A percentile compares a stretch with the other conserved stretches of the same genome.
These are phyloP conservation scores for Orchesella cincta DNA, from an alignment of 1,140 invertebrate species.

Conservation along the genomic window DNA sequence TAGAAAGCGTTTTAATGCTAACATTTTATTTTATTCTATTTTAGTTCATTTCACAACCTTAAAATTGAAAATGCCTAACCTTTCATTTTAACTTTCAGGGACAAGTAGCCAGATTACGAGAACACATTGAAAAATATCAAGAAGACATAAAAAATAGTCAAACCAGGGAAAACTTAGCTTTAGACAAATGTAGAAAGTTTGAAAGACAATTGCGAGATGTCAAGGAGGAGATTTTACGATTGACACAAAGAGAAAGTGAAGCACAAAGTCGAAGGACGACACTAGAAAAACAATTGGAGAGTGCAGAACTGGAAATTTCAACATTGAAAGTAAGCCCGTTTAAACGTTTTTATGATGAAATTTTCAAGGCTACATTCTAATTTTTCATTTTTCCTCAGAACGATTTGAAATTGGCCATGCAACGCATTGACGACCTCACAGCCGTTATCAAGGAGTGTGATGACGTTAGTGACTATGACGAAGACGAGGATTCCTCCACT, in stretches of 20 bases:
- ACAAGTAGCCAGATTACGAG: constrained; percentile 78
- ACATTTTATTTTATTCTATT: not conserved
- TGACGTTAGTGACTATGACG: constrained; percentile 57
- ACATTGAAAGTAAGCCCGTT: constrained; percentile 58
- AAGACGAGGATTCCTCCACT: constrained; percentile 59
- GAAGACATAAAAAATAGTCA: constrained; percentile 71
- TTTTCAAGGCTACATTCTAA: not conserved
- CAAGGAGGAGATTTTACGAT: constrained; percentile 69
- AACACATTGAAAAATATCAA: constrained; percentile 76
- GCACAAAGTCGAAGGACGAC: constrained; percentile 68
- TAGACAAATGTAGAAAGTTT: constrained; percentile 73
- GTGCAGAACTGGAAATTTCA: constrained; percentile 66
- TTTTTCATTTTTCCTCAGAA: constrained; percentile 55
- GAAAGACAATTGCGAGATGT: constrained; percentile 70
- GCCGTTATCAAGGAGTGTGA: constrained; percentile 77
- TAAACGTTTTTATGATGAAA: not conserved
- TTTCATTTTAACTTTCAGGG: constrained; percentile 55
- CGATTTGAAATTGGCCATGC: constrained; percentile 76
- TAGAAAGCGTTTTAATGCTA: not conserved
- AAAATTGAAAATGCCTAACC: not conserved
- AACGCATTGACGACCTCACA: constrained; percentile 80
- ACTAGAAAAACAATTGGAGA: constrained; percentile 69
- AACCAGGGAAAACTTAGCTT: constrained; percentile 71
- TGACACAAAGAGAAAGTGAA: constrained; percentile 71
- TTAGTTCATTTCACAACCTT: not conserved